phyloP scores from a whole-genome alignment of 2,797 vertebrate genomes.

The Ataeniobius toweri region DNA sequence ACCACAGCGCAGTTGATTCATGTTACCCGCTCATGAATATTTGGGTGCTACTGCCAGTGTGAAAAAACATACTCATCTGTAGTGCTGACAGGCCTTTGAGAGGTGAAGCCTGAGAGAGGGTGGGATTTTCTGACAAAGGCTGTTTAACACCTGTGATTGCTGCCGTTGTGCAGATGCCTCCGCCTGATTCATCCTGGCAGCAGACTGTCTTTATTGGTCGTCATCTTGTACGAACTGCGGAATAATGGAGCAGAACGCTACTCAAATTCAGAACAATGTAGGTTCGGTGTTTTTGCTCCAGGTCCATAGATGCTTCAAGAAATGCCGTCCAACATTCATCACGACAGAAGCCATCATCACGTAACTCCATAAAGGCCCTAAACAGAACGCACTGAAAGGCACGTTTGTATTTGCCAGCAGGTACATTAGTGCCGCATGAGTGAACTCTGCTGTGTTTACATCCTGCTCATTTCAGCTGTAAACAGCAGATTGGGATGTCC shows the following conservation, averaged over 20 bases:
- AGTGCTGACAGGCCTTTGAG: constrained; percentile 60
- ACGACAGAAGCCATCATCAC: constrained; percentile 6
- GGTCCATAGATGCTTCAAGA: constrained; percentile 17
- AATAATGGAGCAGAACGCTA: constrained; percentile 45
- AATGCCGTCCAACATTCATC: constrained; percentile 18
- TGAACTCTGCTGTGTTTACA: constrained; percentile 57
- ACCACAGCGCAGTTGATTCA: constrained; percentile 50
- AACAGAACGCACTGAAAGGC: constrained; percentile 49
- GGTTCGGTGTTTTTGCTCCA: constrained; percentile 12
- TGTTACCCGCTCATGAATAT: constrained; percentile 66
- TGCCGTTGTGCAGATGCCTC: constrained; percentile 40
- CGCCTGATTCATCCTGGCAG: constrained; percentile 33
- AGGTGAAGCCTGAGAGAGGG: constrained; percentile 39
- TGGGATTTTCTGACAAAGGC: constrained; percentile 50
- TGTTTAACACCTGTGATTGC: constrained; percentile 71
- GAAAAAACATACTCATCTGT: constrained; percentile 67
- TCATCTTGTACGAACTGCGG: constrained; percentile 35
- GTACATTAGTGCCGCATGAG: constrained; percentile 56
- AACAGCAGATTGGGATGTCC: constrained; percentile 49
- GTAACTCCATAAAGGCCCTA: constrained; percentile 29
- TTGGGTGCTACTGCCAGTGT: constrained; percentile 49
- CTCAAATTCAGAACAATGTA: constrained; percentile 26
- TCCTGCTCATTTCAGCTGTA: constrained; percentile 57
- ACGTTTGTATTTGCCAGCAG: constrained; percentile 69
- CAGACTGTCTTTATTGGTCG: constrained; percentile 45